Conservation (phyloP, 1,140 invertebrate genomes). For the Calephelis nemesis region DNA sequence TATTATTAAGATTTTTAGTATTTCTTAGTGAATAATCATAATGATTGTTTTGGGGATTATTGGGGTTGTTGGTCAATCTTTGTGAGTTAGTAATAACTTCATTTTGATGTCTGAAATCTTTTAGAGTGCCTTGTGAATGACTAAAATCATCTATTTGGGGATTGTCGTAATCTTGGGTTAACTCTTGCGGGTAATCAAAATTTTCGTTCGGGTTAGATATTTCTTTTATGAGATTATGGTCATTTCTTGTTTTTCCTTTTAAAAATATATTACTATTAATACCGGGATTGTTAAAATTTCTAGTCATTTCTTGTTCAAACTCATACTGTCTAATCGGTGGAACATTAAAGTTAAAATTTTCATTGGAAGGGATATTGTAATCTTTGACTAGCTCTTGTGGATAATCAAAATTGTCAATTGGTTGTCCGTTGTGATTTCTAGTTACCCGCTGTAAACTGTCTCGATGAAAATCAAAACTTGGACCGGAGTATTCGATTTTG, state of each 20-base stretch:
- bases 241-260: too few species aligned
- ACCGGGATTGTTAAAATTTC: not conserved
- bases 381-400: not conserved
- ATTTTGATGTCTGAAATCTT: not conserved
- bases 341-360: not conserved
- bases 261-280: too few species aligned
- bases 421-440: not conserved
- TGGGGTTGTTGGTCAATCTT: not conserved
- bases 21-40: not conserved
- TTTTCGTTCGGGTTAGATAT: not conserved
- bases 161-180: not conserved
- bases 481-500: not conserved
- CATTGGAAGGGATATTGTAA: slow-evolving; percentile 7
- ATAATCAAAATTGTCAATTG: slow-evolving; percentile 22
- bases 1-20: not conserved
- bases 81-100: not conserved
- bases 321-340: not conserved
- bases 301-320: not conserved
- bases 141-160: not conserved
- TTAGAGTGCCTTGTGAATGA: not conserved
- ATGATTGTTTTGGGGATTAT: not conserved
- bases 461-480: not conserved
- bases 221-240: too few species aligned
- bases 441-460: slow-evolving; percentile 4
- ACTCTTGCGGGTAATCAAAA: not conserved